These are phyloP conservation scores for Callospermophilus lateralis DNA, from an alignment of 2,113 vertebrate genomes.

Conservation along the genomic window DNA sequence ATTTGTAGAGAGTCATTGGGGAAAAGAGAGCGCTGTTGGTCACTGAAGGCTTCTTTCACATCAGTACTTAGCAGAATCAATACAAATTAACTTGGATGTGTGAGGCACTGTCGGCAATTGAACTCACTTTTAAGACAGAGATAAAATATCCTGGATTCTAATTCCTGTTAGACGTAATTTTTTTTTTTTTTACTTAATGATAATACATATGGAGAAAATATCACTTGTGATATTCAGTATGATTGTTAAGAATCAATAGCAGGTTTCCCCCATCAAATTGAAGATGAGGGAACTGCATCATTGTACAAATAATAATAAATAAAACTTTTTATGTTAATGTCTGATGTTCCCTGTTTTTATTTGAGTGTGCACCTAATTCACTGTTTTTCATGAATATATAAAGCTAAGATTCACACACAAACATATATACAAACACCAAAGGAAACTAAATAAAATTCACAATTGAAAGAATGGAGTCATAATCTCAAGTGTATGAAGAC, in stretches of 20 bases:
- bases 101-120: conserved; percentile 22
- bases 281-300: neutral
- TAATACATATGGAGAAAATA: neutral
- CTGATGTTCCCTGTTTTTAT: neutral
- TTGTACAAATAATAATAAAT: neutral
- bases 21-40: conserved; percentile 76
- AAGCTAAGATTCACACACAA: neutral
- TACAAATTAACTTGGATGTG: conserved; percentile 65
- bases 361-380: neutral
- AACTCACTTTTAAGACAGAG: neutral
- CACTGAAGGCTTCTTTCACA: conserved; percentile 73
- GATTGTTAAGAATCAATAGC: neutral
- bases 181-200: conserved; percentile 1
- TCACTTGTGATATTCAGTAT: neutral
- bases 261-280: neutral
- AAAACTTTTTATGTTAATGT: neutral
- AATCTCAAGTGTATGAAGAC: neutral
- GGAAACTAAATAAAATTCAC: neutral
- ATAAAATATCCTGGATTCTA: conserved; percentile 53
- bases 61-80: conserved; percentile 78
- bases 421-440: neutral
- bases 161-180: conserved; percentile 45
- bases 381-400: rapidly evolving
- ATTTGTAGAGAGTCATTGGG: conserved; percentile 82
- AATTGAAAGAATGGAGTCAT: neutral